Conservation (phyloP, 2,888 invertebrate genomes). For the Gryllus longicercus region DNA sequence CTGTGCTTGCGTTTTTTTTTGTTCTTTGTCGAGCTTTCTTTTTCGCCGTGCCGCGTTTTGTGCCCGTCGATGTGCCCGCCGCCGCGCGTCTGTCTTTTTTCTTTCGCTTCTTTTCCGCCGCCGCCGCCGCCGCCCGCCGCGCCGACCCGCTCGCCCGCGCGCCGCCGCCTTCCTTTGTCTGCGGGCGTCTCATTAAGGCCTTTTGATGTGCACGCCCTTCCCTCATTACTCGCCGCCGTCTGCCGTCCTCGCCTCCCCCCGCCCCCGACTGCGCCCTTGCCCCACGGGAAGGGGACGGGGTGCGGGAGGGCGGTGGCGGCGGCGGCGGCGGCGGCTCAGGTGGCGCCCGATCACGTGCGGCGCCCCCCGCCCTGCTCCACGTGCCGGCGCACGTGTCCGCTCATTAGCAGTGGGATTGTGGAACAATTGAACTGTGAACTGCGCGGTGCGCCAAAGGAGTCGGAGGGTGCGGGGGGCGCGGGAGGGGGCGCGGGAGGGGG, state of each 20-base stretch:
- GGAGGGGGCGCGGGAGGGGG: too few relatives aligned
- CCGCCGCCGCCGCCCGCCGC: not conserved
- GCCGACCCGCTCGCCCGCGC: not conserved
- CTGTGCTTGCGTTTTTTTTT: not conserved
- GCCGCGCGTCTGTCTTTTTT: not conserved
- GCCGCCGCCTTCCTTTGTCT: slow-evolving; percentile 17
- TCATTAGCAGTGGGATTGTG: too few relatives aligned
- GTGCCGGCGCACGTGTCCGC: too few relatives aligned
- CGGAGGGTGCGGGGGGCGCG: too few relatives aligned
- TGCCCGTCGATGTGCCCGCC: not conserved
- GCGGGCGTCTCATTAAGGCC: not conserved
- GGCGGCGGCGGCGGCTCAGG: too few relatives aligned
- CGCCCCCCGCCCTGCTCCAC: not conserved
- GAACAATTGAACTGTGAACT: too few relatives aligned
- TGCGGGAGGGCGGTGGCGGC: too few relatives aligned
- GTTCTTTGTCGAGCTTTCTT: not conserved
- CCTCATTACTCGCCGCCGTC: not conserved
- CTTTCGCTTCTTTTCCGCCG: not conserved
- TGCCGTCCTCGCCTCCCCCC: too few relatives aligned
- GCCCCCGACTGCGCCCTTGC: too few relatives aligned
- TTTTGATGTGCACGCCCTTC: slow-evolving; percentile 17
- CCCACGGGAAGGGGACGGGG: too few relatives aligned
- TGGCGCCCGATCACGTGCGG: not conserved
- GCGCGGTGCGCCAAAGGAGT: too few relatives aligned
- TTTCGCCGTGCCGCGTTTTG: not conserved